Base-by-base conservation (phyloP, 2,888 invertebrate species). In the Pilophorus perplexus region DNA sequence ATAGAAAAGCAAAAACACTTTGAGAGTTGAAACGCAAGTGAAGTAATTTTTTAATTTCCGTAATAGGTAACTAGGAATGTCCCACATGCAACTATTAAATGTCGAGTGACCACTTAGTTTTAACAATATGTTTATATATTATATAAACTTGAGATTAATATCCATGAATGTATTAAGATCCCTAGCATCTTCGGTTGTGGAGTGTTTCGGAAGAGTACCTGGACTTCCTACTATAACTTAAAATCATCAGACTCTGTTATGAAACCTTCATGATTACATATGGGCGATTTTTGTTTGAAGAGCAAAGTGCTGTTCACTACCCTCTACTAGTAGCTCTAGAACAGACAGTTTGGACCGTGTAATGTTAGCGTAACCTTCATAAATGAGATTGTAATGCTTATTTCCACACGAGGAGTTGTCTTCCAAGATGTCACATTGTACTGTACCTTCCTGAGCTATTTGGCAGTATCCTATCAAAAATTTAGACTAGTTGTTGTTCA, bases 111-210 rank as follows among this genome's bases (percentile, higher is more conserved):
- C n/a, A n/a, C n/a, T n/a, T n/a, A n/a, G n/a, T n/a, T n/a, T n/a
- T n/a, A n/a, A n/a, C n/a, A n/a, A n/a, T n/a, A n/a, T n/a, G n/a
- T n/a, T n/a, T n/a, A n/a, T n/a, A n/a, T n/a, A n/a, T n/a, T 50
- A 50, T 22, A 50, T 50, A 22, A 50, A 50, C n/a, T 50, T 50
- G 5, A 50, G 22, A 14, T 50, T 50, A 3, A 50, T 10, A 22
- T 50, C 50, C 50, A 50, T 50, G n/a, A 50, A 50, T 3, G 50
- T 50, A 50, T 50, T 50, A 2, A 50, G 3, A 23, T 50, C 50
- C 3, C 50, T 4, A 8, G 50, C 50, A 50, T 23, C 50, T 10
- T 23, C 27, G 14, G 22, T 14, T 5, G 6, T 23, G 5, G 50
- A 6, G 3, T 50, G 50, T n/a, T 50, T 50, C 2, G 50, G 50